These are phyloP conservation scores for Cataglyphis cursor DNA, from an alignment of 2,888 invertebrate genomes.

Conservation along the genomic window DNA sequence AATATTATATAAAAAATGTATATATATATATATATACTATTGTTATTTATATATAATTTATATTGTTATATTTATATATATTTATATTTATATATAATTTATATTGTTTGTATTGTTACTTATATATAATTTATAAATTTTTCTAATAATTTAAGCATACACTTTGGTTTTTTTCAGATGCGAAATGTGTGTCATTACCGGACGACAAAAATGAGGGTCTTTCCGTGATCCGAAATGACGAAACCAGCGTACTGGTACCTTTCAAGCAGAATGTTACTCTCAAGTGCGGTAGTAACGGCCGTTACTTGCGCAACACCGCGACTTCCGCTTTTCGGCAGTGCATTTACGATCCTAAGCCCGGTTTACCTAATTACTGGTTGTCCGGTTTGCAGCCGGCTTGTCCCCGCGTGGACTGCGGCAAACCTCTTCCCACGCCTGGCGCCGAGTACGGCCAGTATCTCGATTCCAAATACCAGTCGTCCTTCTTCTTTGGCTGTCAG, in stretches of 20 bases:
- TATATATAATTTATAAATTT: background rate
- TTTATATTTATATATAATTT: background rate
- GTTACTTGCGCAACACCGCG: slow-evolving; percentile 93
- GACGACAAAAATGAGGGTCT: slow-evolving; percentile 96
- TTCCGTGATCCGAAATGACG: slow-evolving; percentile 92
- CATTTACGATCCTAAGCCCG: slow-evolving; percentile 97
- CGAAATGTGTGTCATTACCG: slow-evolving; percentile 95
- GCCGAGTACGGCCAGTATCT: slow-evolving; percentile 96
- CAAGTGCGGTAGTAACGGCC: slow-evolving; percentile 92
- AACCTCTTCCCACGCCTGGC: slow-evolving; percentile 96
- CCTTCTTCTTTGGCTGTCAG: slow-evolving; percentile 98
- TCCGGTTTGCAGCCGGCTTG: slow-evolving; percentile 95
- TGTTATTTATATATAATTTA: background rate
- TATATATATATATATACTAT: background rate
- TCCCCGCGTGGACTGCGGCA: slow-evolving; percentile 96
- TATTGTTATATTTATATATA: too few species aligned
- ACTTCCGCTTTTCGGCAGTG: slow-evolving; percentile 96
- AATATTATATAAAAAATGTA: background rate
- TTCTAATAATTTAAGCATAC: slow-evolving; percentile 2
- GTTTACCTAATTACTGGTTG: slow-evolving; percentile 96
- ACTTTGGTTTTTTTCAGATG: slow-evolving; percentile 89
- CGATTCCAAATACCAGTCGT: slow-evolving; percentile 96
- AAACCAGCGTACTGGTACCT: slow-evolving; percentile 94
- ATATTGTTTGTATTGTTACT: too few species aligned
- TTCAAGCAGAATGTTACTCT: slow-evolving; percentile 97